Percentiles rank a stretch among this genome's conserved stretches.
Conservation (phyloP, 2,888 invertebrate genomes). For the Agrenia bidenticulata region DNA sequence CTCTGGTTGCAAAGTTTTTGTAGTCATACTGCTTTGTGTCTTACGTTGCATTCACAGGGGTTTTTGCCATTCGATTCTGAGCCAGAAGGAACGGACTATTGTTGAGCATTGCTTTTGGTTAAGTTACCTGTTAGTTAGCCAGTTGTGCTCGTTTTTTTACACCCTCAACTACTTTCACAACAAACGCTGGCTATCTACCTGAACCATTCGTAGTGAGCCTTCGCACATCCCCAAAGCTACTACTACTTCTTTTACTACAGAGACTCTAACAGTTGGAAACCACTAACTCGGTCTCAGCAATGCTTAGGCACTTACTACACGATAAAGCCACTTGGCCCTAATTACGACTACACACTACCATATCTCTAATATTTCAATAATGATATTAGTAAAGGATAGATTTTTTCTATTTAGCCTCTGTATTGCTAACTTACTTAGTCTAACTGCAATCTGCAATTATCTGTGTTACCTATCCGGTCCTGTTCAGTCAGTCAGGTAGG, state of each 20-base stretch:
- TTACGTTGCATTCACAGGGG: slow-evolving; percentile 2
- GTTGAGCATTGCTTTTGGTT: background rate
- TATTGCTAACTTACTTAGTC: no score
- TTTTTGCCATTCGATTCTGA: slow-evolving; percentile 4
- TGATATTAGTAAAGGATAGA: no score
- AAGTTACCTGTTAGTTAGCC: slow-evolving; percentile 7
- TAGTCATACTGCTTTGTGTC: background rate
- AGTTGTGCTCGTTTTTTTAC: slow-evolving; percentile 17
- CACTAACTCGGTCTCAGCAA: background rate
- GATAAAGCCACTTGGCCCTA: slow-evolving; percentile 6
- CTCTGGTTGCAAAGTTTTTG: background rate
- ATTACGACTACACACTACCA: slow-evolving; percentile 1
- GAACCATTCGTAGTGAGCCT: no score
- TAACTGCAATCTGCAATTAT: no score
- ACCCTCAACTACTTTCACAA: slow-evolving; percentile 18
- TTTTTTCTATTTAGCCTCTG: no score
- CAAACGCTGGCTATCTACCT: background rate
- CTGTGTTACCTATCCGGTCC: no score
- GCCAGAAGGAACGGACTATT: slow-evolving; percentile 3
- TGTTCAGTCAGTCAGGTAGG: no score
- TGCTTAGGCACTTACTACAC: background rate
- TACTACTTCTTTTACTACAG: no score
- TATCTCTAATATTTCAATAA: no score
- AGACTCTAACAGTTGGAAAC: no score
- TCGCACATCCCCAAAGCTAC: no score